Evolutionary conservation across 30 jellyfish, hydroid and myxozoan species (phyloP), one percentile per base, ranked within the genome.

Genomic region (Rhopilema esculentum): DNA sequence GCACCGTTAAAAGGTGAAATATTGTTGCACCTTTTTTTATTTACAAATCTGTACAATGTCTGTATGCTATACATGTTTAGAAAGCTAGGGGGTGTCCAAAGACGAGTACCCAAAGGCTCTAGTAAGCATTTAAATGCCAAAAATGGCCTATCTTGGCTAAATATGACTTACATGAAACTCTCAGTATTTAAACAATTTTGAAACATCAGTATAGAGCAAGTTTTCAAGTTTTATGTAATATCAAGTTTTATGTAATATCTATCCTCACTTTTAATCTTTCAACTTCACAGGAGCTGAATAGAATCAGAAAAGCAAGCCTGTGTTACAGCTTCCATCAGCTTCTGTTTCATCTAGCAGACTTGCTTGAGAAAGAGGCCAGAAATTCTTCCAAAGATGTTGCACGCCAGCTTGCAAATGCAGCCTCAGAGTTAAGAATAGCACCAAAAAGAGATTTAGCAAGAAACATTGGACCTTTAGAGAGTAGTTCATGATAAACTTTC

Each of bases 341-440:
- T 66, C 88, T 92, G 0, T 40, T 9, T 72, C 93, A 82, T 17
- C 91, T 92, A 7, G 98, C 98, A 17, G 92, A 75, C 31, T 61
- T 94, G 27, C 98, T 92, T 25, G 98, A 92, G 31, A 82, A 83
- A 31, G 98, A 92, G 94, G 98, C 97, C 1, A 72, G 82, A 27
- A 72, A 72, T 74, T 27, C 86, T 57, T 77, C 93, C 52, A 69
- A 80, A 52, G 98, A 87, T 20, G 94, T 77, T 70, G 77, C 91
- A 0, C 87, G 87, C 23, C 97, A 92, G 70, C 75, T 92, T 71
- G 64, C 91, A 29, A 90, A 87, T 82, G 98, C 94, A 53, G 98
- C 98, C n/a, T 84, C 93, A 50, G 98, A 89, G 22, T 23, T 92
- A 74, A 85, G 98, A 66, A 69, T 78, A 64, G 98, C 98, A n/a